Evolutionary conservation across 2,797 vertebrate species (phyloP).

Genomic region (Schizopygopsis pylzovi): DNA sequence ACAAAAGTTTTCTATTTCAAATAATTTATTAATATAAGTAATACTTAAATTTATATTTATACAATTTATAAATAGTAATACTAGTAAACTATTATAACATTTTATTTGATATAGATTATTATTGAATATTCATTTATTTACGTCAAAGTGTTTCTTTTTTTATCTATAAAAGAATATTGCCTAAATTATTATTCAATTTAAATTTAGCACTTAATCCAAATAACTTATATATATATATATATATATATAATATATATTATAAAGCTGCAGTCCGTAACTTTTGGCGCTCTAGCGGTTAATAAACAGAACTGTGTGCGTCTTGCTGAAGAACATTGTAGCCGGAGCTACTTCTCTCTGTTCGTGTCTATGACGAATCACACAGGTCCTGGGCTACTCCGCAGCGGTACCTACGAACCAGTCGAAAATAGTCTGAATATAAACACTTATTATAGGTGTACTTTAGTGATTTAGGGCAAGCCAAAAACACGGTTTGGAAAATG

Average conservation of each 20-base stretch:
- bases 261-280: neutral
- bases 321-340: too few relatives aligned
- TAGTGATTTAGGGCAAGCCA: too few relatives aligned
- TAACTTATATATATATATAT: neutral
- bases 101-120: neutral
- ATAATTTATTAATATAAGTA: neutral
- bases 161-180: too few relatives aligned
- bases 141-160: neutral
- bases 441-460: too few relatives aligned
- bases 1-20: neutral
- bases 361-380: too few relatives aligned
- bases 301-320: too few relatives aligned
- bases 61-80: neutral
- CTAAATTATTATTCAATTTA: neutral
- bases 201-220: neutral
- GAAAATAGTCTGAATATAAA: too few relatives aligned
- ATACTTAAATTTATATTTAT: neutral
- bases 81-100: neutral
- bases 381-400: too few relatives aligned
- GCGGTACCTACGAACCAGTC: too few relatives aligned
- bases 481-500: too few relatives aligned
- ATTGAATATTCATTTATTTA: neutral
- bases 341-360: too few relatives aligned
- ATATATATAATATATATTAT: neutral
- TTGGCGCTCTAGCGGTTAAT: too few relatives aligned